Percentiles rank a stretch among this genome's conserved stretches.
These are phyloP conservation scores for Aleiodes leptofemur DNA, from an alignment of 2,888 invertebrate species.

Conservation along the genomic window DNA sequence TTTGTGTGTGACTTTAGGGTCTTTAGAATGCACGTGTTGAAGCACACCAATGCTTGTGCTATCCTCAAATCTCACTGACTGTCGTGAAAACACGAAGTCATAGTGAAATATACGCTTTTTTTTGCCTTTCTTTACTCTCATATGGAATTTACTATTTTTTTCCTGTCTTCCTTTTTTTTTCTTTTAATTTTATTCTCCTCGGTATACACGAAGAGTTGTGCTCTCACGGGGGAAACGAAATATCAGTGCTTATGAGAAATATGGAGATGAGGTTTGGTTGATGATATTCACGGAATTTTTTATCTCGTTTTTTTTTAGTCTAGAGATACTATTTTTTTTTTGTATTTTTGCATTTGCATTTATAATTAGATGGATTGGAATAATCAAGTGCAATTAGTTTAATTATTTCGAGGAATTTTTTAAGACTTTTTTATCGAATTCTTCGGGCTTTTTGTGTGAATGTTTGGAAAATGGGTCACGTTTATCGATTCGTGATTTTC, in stretches of 20 bases:
- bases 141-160: slow-evolving; percentile 14
- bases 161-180: background rate
- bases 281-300: background rate
- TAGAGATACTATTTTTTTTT: background rate
- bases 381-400: too few relatives aligned
- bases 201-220: background rate
- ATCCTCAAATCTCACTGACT: slow-evolving; percentile 28
- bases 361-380: too few relatives aligned
- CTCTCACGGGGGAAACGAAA: background rate
- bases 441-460: too few relatives aligned
- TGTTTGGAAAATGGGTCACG: too few relatives aligned
- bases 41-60: background rate
- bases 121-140: background rate
- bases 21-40: slow-evolving; percentile 37
- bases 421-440: too few relatives aligned
- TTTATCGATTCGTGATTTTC: too few relatives aligned
- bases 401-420: too few relatives aligned
- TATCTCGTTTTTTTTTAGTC: background rate
- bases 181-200: slow-evolving; percentile 4
- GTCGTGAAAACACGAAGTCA: slow-evolving; percentile 49
- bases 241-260: slow-evolving; percentile 5
- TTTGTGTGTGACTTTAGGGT: slow-evolving; percentile 2
- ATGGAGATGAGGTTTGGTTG: background rate
- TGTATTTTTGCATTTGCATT: background rate
- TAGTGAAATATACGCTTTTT: slow-evolving; percentile 37